Evolutionary conservation across 2,797 vertebrate genomes (phyloP), one percentile per base, ranked within the genome.

Genomic region (Myotis pilosus): DNA sequence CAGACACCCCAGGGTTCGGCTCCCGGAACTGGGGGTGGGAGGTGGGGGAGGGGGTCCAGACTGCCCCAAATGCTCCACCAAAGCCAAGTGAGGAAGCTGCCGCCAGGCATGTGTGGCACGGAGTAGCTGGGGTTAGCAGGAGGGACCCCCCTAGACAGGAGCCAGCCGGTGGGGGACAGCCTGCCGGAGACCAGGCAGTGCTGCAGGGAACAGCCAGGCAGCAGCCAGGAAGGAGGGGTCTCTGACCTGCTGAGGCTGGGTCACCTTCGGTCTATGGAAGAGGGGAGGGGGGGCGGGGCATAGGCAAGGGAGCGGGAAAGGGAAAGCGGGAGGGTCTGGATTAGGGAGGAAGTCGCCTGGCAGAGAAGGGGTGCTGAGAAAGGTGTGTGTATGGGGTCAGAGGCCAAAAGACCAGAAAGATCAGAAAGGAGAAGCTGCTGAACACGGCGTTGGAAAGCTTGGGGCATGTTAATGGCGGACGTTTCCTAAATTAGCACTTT

Each of bases 331-430:
- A 8, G 15, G 19, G 66, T 10, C n/a, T 44, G 6, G 38, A 19
- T 33, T 2, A 3, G 19, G 20, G 41, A 71, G 75, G 25, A 22
- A 2, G 8, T n/a, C 4, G 13, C 74, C 9, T 19, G 0, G n/a
- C 38, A 9, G 23, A 13, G 28, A 13, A 17, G 17, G 41, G 30
- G 38, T 13, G 30, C 2, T 0, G 25, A 3, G 2, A 20, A 8
- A 33, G 64, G 38, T 36, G 30, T 30, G 10, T 6, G 7, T 28
- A 3, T 33, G 49, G 13, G 13, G 9, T 17, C 15, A 11, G 23
- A 57, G 20, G 30, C n/a, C 71, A 12, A 2, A 25, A 41, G 16
- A 16, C 30, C 8, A 8, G 33, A 28, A 7, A 66, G 36, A 5
- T 13, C 6, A 12, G 68, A 47, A 33, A 3, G 2, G 33, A 47